Evolutionary conservation across 1,140 invertebrate genomes (phyloP).

Genomic region (Tetragnatha versicolor): DNA sequence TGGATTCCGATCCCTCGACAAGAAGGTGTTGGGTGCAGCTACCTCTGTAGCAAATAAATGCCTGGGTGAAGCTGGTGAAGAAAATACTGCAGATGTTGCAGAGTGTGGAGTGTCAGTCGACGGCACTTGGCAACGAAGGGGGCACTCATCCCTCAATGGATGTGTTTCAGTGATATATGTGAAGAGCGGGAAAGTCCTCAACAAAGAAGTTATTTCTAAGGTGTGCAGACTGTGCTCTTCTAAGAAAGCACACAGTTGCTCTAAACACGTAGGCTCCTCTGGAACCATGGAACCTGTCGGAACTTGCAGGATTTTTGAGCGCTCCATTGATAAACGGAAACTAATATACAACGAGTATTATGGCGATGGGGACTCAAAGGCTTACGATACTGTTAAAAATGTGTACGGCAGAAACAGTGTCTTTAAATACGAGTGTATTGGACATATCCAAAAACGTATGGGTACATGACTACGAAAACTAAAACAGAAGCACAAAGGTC

Average conservation of each 20-base stretch:
- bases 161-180: not conserved
- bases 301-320: not conserved
- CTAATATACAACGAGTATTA: slow-evolving; percentile 6
- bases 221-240: not conserved
- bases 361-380: slow-evolving; percentile 15
- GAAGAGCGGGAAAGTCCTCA: not conserved
- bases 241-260: not conserved
- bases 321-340: not conserved
- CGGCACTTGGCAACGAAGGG: not conserved
- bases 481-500: not conserved
- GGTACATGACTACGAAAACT: not conserved
- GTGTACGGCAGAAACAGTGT: not conserved
- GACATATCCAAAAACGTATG: not conserved
- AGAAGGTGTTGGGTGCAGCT: not conserved
- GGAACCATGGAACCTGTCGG: not conserved
- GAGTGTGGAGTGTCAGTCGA: slow-evolving; percentile 1
- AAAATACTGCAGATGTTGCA: not conserved
- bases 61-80: not conserved
- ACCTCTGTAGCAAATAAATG: not conserved
- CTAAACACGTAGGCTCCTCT: not conserved
- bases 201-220: slow-evolving; percentile 1
- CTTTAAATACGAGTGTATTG: not conserved
- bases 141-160: not conserved
- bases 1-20: not conserved
- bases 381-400: not conserved